These are phyloP conservation scores for Stictonetta naevosa DNA, from an alignment of 2,113 vertebrate genomes.

Conservation along the genomic window DNA sequence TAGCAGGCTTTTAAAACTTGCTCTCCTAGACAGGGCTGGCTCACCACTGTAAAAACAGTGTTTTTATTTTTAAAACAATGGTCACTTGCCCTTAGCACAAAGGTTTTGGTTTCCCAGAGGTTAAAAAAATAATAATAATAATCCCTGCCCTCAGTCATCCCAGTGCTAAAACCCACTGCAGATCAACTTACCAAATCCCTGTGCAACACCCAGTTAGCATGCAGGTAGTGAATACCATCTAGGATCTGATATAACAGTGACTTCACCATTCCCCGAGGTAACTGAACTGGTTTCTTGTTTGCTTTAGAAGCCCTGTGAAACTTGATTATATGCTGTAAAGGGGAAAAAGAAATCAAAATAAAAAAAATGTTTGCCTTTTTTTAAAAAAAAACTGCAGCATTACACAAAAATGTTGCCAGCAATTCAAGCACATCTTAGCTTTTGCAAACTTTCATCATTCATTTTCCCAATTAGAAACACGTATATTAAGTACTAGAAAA, in stretches of 20 bases:
- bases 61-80: neutral
- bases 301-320: slow-evolving; percentile 99
- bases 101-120: neutral
- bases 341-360: slow-evolving; percentile 67
- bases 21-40: neutral
- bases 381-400: neutral
- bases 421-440: neutral
- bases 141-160: slow-evolving; percentile 2
- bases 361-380: neutral
- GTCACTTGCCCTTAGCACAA: neutral
- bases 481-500: neutral
- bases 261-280: slow-evolving; percentile 99
- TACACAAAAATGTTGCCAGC: slow-evolving; percentile 8
- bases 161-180: slow-evolving; percentile 41
- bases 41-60: neutral
- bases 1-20: neutral
- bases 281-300: slow-evolving; percentile 99
- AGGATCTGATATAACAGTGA: slow-evolving; percentile 99
- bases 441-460: neutral
- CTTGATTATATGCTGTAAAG: slow-evolving; percentile 97
- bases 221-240: slow-evolving; percentile 99
- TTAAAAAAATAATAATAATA: neutral
- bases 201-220: slow-evolving; percentile 99
- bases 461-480: neutral
- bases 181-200: slow-evolving; percentile 95